Evolutionary conservation across 2,113 vertebrate genomes (phyloP).

Genomic region (Chamaetylas fuelleborni): DNA sequence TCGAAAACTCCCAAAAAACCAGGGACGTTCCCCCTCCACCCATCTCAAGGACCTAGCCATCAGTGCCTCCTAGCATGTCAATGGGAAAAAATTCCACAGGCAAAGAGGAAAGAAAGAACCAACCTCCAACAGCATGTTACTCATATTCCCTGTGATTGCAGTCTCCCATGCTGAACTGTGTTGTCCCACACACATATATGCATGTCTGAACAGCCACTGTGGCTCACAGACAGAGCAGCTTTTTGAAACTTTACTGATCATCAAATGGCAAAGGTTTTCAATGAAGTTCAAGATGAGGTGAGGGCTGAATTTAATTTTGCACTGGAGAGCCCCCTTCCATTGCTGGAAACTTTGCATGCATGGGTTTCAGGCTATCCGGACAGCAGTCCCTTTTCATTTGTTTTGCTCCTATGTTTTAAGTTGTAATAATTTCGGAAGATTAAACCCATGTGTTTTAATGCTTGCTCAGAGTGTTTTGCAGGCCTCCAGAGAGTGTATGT

Average conservation of each 20-base stretch:
- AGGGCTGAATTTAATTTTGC: neutral
- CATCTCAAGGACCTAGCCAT: too few relatives aligned
- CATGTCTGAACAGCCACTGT: neutral
- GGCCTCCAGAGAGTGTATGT: neutral
- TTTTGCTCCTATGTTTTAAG: neutral
- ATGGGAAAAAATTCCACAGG: too few relatives aligned
- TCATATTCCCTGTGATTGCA: neutral
- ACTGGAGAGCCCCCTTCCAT: neutral
- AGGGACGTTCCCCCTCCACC: too few relatives aligned
- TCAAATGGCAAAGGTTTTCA: neutral
- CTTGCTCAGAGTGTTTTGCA: neutral
- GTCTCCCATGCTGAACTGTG: fast-evolving
- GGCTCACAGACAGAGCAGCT: neutral
- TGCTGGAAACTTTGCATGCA: neutral
- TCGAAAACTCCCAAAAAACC: too few relatives aligned
- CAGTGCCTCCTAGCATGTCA: too few relatives aligned
- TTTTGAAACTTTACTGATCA: neutral
- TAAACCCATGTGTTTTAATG: neutral
- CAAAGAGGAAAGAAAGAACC: too few relatives aligned
- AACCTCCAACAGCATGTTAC: neutral
- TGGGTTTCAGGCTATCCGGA: neutral
- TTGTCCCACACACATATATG: neutral
- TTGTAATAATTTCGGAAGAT: neutral
- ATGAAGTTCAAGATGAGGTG: neutral
- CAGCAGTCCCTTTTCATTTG: neutral